These are phyloP conservation scores for Melanerpes formicivorus DNA, from an alignment of 2,113 vertebrate species.

Conservation along the genomic window DNA sequence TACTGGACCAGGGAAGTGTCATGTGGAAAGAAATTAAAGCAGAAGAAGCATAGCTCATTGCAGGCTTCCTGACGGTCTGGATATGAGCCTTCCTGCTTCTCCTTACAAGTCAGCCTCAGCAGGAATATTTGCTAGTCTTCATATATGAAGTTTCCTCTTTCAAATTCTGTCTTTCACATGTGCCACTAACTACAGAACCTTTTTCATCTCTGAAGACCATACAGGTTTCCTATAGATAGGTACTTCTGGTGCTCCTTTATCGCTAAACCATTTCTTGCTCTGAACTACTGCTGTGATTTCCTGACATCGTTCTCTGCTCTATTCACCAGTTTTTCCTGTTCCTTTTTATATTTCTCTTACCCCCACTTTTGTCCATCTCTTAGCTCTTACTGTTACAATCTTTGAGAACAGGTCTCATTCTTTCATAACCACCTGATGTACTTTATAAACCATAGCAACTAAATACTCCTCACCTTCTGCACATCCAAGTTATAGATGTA, in stretches of 20 bases:
- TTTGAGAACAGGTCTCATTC: neutral
- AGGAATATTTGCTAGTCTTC: neutral
- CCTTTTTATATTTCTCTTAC: neutral
- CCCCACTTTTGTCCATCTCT: neutral
- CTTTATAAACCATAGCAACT: neutral
- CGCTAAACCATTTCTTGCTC: neutral
- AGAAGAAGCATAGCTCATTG: neutral
- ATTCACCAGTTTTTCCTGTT: neutral
- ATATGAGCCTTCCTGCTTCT: neutral
- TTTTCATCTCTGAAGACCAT: neutral
- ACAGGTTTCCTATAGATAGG: neutral
- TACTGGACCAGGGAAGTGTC: neutral
- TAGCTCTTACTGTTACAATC: neutral
- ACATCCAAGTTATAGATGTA: neutral
- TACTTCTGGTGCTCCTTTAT: neutral
- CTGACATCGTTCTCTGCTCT: neutral
- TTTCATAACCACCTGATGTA: neutral
- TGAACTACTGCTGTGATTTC: neutral
- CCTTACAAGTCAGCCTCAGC: neutral
- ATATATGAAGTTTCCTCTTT: neutral
- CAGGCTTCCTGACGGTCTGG: neutral
- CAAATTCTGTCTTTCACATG: neutral
- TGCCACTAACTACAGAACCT: neutral
- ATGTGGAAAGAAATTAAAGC: neutral
- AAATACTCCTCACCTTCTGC: neutral